phyloP scores from a whole-genome alignment of 2,113 vertebrate genomes.

The Marcusenius ussheri region DNA sequence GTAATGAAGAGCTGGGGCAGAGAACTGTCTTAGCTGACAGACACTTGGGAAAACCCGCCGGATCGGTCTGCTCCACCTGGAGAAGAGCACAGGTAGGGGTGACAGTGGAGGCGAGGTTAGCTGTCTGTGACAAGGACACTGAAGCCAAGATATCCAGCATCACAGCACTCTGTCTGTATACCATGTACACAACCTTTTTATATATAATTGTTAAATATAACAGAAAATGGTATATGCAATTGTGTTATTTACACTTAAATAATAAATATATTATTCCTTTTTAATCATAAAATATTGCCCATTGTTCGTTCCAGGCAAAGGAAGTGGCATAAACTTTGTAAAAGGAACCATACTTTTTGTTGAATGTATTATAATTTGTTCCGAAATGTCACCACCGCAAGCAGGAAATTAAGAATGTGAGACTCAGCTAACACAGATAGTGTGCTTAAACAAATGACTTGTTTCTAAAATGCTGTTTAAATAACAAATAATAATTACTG shows the following conservation, averaged over 20 bases:
- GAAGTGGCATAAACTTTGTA: background rate
- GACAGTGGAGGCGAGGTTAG: background rate
- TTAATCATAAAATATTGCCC: background rate
- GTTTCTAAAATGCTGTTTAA: constrained; percentile 10
- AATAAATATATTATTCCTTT: background rate
- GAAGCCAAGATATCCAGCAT: background rate
- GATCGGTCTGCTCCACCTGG: background rate
- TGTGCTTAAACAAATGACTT: constrained; percentile 9
- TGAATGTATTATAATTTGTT: background rate
- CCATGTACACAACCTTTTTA: background rate
- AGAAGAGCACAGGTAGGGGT: background rate
- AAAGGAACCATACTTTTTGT: background rate
- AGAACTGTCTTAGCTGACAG: background rate
- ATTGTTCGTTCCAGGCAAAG: background rate
- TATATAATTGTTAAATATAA: background rate
- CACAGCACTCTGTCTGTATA: background rate
- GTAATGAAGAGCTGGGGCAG: background rate
- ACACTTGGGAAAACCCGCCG: background rate
- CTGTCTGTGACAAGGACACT: background rate
- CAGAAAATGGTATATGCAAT: background rate
- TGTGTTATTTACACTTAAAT: background rate
- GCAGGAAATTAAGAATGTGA: constrained; percentile 6
- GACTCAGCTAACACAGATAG: background rate
- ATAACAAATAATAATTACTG: constrained; percentile 12
- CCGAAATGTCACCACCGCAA: background rate